phyloP scores from a whole-genome alignment of 64 coral and sea anemone genomes.

The Montipora sp. region DNA sequence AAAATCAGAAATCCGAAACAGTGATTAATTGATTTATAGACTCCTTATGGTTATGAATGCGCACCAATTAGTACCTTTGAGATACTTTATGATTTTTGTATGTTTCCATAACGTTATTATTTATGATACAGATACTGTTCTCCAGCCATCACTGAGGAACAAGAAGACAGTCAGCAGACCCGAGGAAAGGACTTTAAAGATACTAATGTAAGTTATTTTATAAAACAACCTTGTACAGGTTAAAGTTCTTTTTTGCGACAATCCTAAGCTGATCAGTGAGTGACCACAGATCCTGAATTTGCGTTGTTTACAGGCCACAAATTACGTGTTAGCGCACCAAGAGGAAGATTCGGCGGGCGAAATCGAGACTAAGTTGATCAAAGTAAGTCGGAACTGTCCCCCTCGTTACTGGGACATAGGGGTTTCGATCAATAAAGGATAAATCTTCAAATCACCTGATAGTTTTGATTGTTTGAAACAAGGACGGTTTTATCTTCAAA shows the following conservation, averaged over 20 bases:
- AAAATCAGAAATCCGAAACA: no score
- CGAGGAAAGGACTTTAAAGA: conserved; percentile 87
- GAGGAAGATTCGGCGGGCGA: conserved; percentile 97
- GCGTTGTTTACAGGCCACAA: conserved; percentile 78
- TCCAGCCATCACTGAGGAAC: conserved; percentile 87
- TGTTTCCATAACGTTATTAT: neutral
- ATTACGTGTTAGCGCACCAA: conserved; percentile 88
- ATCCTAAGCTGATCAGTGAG: neutral
- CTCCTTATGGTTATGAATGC: no score
- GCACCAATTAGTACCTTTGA: no score
- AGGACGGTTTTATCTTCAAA: no score
- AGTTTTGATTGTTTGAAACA: no score
- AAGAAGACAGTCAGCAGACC: conserved; percentile 92
- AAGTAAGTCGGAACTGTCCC: conserved; percentile 53
- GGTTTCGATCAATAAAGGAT: no score
- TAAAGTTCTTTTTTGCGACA: neutral
- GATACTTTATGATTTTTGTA: neutral
- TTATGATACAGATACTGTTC: conserved; percentile 65
- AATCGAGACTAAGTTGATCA: conserved; percentile 94
- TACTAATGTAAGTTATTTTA: conserved; percentile 64
- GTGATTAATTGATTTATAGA: no score
- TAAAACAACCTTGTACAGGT: no score
- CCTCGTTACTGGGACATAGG: neutral
- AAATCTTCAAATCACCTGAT: no score
- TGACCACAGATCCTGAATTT: neutral